phyloP scores from a whole-genome alignment of 2,113 vertebrate genomes.

The Sporophila hypoxantha region DNA sequence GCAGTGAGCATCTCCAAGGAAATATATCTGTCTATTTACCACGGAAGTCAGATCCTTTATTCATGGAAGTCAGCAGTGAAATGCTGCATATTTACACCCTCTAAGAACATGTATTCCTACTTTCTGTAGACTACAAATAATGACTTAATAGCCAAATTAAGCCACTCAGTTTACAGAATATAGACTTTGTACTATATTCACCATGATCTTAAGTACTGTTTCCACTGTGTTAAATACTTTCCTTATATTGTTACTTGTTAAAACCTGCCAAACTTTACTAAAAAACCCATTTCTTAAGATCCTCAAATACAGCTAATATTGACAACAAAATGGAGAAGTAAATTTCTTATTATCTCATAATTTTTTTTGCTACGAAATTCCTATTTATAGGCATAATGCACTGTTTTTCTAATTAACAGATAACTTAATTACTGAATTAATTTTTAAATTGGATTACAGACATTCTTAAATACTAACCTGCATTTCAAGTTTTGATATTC shows the following conservation, averaged over 20 bases:
- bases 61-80: neutral
- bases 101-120: neutral
- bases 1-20: neutral
- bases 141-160: neutral
- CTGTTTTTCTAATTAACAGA: neutral
- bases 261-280: neutral
- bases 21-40: neutral
- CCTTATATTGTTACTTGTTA: neutral
- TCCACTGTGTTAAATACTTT: neutral
- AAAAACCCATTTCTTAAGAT: neutral
- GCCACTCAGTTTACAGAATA: neutral
- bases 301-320: neutral
- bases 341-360: neutral
- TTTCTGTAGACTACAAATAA: neutral
- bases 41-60: neutral
- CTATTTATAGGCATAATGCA: neutral
- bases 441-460: neutral
- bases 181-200: neutral
- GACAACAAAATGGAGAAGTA: neutral
- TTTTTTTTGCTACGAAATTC: neutral
- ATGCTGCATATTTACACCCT: neutral
- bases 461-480: neutral
- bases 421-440: neutral
- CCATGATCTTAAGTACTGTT: neutral
- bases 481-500: neutral